Conservation (phyloP, 1,140 invertebrate genomes). For the Acromyrmex heyeri region DNA sequence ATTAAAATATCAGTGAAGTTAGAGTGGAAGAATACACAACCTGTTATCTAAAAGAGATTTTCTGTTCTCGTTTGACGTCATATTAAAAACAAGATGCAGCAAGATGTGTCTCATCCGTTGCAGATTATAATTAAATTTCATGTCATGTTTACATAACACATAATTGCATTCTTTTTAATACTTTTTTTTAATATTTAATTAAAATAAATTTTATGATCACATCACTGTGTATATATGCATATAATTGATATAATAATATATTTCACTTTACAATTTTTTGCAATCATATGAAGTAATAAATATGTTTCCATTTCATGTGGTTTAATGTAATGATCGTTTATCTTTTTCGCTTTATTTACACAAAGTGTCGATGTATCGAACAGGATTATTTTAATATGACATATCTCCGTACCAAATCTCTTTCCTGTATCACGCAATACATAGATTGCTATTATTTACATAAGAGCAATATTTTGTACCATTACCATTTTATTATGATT, state of each 20-base stretch:
- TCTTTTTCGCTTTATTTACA: slow-evolving; percentile 41
- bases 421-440: not conserved
- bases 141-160: not conserved
- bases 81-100: not conserved
- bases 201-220: slow-evolving; percentile 2
- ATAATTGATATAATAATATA: not conserved
- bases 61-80: slow-evolving; percentile 1
- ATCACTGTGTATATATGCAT: not conserved
- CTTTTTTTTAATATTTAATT: slow-evolving; percentile 32
- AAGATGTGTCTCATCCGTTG: not conserved
- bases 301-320: slow-evolving; percentile 6
- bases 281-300: slow-evolving; percentile 13
- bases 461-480: not conserved
- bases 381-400: slow-evolving; percentile 28
- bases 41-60: slow-evolving; percentile 9
- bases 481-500: slow-evolving; percentile 7
- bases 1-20: slow-evolving; percentile 4
- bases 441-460: slow-evolving; percentile 34
- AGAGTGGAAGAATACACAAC: not conserved
- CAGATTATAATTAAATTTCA: slow-evolving; percentile 21
- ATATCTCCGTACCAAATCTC: slow-evolving; percentile 8
- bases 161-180: slow-evolving; percentile 26
- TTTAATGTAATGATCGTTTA: slow-evolving; percentile 11
- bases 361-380: slow-evolving; percentile 9
- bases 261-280: slow-evolving; percentile 23